Percentiles rank a stretch among this genome's conserved stretches.
Evolutionary conservation across 2,113 vertebrate genomes (phyloP).

Genomic region (Pandion haliaetus): DNA sequence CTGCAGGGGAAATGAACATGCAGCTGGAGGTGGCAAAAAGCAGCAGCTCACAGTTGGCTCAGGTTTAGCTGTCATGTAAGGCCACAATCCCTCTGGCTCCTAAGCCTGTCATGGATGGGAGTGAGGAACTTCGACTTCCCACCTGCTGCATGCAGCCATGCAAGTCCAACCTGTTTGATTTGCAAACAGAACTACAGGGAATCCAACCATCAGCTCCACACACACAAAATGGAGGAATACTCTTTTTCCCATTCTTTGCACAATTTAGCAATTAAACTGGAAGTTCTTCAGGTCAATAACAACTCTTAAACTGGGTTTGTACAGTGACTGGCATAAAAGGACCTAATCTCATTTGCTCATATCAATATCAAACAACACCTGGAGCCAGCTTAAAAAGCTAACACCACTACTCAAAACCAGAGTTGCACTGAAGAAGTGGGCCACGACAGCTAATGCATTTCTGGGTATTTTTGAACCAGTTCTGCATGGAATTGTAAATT

Average conservation of each 20-base stretch:
- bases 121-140: background rate
- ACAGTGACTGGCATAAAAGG: background rate
- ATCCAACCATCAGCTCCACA: background rate
- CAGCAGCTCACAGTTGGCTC: background rate
- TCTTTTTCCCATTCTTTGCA: background rate
- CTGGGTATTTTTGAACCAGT: slow-evolving; percentile 1
- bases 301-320: background rate
- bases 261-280: background rate
- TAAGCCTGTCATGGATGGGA: background rate
- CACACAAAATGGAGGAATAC: background rate
- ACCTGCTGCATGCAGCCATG: too few species aligned
- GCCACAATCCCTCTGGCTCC: background rate
- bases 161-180: background rate
- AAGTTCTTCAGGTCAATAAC: background rate
- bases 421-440: background rate
- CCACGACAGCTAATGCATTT: slow-evolving; percentile 16
- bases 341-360: background rate
- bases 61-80: background rate
- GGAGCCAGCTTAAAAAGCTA: background rate
- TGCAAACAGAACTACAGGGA: background rate
- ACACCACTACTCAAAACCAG: background rate
- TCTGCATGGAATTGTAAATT: slow-evolving; percentile 12
- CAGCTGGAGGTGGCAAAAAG: background rate
- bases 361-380: background rate
- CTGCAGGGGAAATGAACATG: background rate